These are phyloP conservation scores for Melinaea menophilus DNA, from an alignment of 2,888 invertebrate species.

Conservation along the genomic window DNA sequence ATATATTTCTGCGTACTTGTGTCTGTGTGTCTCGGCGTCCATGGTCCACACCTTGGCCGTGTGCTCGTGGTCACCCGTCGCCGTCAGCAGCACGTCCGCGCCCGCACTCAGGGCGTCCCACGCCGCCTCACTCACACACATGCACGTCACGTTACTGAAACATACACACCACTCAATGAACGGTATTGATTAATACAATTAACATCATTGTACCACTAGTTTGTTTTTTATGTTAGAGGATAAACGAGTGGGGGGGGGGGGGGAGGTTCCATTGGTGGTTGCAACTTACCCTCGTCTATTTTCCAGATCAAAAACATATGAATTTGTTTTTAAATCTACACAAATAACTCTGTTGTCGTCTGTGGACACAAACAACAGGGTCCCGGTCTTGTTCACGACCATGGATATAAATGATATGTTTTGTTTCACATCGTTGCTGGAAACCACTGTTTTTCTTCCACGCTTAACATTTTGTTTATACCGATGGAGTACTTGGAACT, in stretches of 20 bases:
- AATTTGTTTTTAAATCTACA: constrained; percentile 60
- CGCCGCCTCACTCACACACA: constrained; percentile 62
- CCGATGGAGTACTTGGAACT: constrained; percentile 51
- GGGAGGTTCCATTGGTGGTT: no score
- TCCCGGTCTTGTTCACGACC: constrained; percentile 63
- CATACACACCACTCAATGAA: not conserved
- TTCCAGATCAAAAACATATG: constrained; percentile 59
- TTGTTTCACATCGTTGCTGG: constrained; percentile 52
- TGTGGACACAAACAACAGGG: constrained; percentile 64
- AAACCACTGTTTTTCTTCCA: constrained; percentile 47
- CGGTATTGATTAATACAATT: no score
- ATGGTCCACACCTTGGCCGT: constrained; percentile 69
- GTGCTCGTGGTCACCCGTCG: constrained; percentile 60
- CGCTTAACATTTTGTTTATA: constrained; percentile 45
- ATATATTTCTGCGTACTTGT: constrained; percentile 47
- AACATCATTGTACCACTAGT: no score
- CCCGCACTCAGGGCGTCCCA: constrained; percentile 63
- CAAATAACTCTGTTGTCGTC: constrained; percentile 65
- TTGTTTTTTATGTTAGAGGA: no score
- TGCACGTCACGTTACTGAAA: constrained; percentile 61
- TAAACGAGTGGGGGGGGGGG: no score
- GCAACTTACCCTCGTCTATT: constrained; percentile 66
- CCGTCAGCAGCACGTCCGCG: constrained; percentile 62
- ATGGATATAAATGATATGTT: constrained; percentile 55
- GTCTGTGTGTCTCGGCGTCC: constrained; percentile 55